Evolutionary conservation across 2,113 vertebrate genomes (phyloP).

Genomic region (Daphoenositta chrysoptera): DNA sequence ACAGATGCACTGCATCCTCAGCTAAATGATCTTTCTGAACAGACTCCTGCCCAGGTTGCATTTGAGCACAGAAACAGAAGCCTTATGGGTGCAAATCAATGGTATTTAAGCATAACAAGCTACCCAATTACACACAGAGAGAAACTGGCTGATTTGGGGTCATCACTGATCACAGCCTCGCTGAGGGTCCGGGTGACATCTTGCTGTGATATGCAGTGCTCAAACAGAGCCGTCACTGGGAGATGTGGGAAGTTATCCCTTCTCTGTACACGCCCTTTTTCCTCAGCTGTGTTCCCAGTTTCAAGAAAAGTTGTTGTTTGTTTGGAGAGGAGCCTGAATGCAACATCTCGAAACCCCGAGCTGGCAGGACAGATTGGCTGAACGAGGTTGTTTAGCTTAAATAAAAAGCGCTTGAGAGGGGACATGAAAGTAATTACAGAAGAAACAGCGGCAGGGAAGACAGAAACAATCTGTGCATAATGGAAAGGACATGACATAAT

Average conservation of each 20-base stretch:
- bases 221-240: background rate
- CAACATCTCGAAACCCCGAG: background rate
- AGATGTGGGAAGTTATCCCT: background rate
- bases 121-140: background rate
- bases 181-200: background rate
- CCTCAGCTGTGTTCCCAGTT: background rate
- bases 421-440: slow-evolving; percentile 51
- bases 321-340: background rate
- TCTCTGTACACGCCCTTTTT: background rate
- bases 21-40: background rate
- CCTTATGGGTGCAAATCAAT: background rate
- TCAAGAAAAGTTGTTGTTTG: background rate
- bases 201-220: background rate
- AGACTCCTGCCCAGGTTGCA: background rate
- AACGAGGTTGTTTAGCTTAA: background rate
- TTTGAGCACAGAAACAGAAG: background rate
- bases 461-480: slow-evolving; percentile 55
- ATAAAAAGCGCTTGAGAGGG: background rate
- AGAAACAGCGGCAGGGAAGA: slow-evolving; percentile 18
- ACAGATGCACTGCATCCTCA: background rate
- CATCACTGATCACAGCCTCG: background rate
- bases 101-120: background rate
- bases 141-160: background rate
- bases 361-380: background rate
- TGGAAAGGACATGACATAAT: slow-evolving; percentile 63